Percentiles rank a stretch among this genome's conserved stretches.
phyloP scores from a whole-genome alignment of 2,797 vertebrate genomes.

The Synaphobranchus kaupii region DNA sequence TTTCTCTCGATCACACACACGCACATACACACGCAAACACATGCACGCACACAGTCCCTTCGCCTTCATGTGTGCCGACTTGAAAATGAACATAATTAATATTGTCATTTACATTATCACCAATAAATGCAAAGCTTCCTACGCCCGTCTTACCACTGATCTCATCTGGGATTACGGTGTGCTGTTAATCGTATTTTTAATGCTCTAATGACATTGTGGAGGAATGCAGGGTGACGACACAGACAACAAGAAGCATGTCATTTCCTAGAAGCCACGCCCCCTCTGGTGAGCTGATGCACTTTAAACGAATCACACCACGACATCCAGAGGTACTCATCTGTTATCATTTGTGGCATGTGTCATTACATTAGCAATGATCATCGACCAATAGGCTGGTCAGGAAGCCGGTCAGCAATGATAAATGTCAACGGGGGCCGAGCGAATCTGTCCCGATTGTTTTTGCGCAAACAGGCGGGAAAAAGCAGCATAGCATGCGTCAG shows the following conservation, averaged over 20 bases:
- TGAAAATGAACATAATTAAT: background rate
- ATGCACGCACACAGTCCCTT: background rate
- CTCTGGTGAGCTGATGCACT: background rate
- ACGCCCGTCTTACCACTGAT: background rate
- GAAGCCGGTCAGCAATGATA: background rate
- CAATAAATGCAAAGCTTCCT: background rate
- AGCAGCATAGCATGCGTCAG: background rate
- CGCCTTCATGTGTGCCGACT: background rate
- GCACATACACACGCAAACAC: background rate
- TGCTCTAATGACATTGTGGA: background rate
- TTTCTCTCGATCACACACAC: background rate
- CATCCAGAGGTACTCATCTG: background rate
- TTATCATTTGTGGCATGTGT: background rate
- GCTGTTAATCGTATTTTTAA: background rate
- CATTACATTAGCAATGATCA: background rate
- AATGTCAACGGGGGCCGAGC: background rate
- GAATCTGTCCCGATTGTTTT: background rate
- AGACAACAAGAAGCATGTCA: background rate
- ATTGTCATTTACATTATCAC: background rate
- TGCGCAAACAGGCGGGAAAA: background rate
- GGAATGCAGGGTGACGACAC: background rate
- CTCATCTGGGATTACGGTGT: background rate
- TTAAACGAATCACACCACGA: background rate
- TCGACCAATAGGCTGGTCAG: background rate
- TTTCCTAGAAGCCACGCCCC: background rate